Conservation (phyloP, 2,113 vertebrate genomes). For the Pandion haliaetus region DNA sequence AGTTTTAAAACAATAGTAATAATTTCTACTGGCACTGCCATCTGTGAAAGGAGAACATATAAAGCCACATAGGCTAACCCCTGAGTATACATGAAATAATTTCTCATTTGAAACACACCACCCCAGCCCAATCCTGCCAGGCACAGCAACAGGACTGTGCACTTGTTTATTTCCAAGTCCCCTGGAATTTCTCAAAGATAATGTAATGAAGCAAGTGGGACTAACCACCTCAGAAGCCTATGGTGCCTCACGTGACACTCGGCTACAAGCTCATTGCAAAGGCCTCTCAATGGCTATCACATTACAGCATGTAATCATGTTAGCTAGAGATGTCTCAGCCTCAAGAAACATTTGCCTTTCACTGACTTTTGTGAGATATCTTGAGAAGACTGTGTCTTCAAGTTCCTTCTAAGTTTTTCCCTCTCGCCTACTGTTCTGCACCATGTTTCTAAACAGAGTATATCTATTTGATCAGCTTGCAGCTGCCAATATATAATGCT, state of each 20-base stretch:
- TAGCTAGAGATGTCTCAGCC: neutral
- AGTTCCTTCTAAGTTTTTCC: neutral
- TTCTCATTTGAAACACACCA: slow-evolving; percentile 21
- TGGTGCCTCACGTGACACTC: neutral
- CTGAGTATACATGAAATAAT: neutral
- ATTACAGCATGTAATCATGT: neutral
- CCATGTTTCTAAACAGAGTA: neutral
- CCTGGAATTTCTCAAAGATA: slow-evolving; percentile 63
- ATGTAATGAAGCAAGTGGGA: slow-evolving; percentile 17
- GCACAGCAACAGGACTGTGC: neutral
- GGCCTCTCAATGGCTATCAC: neutral
- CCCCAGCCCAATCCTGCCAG: neutral
- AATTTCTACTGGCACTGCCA: neutral
- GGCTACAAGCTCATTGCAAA: neutral
- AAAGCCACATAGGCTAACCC: neutral
- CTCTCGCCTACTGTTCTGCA: neutral
- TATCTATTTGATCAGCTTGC: neutral
- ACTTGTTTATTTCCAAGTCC: slow-evolving; percentile 33
- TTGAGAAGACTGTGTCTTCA: neutral
- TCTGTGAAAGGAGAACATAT: neutral
- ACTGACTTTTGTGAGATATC: neutral
- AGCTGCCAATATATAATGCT: neutral
- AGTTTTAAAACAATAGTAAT: neutral
- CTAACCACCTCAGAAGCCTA: neutral
- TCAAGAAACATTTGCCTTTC: neutral